Evolutionary conservation across 1,140 invertebrate species (phyloP).

Genomic region (Anthonomus grandis): DNA sequence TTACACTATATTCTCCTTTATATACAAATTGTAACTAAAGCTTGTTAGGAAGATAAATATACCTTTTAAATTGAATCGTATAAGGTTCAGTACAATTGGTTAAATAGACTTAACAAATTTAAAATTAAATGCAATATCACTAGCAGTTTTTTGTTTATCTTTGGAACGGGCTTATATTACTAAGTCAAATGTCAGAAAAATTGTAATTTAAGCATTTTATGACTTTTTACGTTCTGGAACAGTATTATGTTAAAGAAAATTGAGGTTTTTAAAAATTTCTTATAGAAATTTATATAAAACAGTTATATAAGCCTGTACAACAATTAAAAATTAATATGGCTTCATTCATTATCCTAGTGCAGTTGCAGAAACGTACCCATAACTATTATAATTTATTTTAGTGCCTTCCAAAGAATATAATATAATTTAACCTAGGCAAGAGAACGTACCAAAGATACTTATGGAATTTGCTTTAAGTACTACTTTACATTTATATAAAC

Average conservation of each 20-base stretch:
- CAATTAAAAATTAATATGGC: conserved; percentile 8
- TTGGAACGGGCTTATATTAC: not conserved
- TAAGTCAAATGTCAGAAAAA: not conserved
- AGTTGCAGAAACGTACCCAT: conserved; percentile 27
- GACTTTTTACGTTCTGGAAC: too few species aligned
- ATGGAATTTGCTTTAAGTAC: too few species aligned
- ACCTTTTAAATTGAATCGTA: conserved; percentile 2
- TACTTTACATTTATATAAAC: too few species aligned
- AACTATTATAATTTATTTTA: too few species aligned
- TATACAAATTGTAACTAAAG: conserved; percentile 26
- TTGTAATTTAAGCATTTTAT: not conserved
- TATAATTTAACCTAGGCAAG: not conserved
- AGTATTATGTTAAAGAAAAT: too few species aligned
- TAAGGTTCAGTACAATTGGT: conserved; percentile 17
- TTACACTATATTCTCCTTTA: conserved; percentile 22
- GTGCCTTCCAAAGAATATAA: not conserved
- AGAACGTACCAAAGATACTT: not conserved
- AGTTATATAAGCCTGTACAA: conserved; percentile 2
- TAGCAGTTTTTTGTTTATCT: conserved; percentile 10
- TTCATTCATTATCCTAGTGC: conserved; percentile 13
- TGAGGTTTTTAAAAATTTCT: too few species aligned
- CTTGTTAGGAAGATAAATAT: conserved; percentile 23
- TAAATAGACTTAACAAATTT: conserved; percentile 7
- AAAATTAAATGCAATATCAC: conserved; percentile 23
- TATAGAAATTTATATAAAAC: too few species aligned